Percentiles rank a stretch among this genome's conserved stretches.
These are phyloP conservation scores for Autographa pulchrina DNA, from an alignment of 2,888 invertebrate species.

Conservation along the genomic window DNA sequence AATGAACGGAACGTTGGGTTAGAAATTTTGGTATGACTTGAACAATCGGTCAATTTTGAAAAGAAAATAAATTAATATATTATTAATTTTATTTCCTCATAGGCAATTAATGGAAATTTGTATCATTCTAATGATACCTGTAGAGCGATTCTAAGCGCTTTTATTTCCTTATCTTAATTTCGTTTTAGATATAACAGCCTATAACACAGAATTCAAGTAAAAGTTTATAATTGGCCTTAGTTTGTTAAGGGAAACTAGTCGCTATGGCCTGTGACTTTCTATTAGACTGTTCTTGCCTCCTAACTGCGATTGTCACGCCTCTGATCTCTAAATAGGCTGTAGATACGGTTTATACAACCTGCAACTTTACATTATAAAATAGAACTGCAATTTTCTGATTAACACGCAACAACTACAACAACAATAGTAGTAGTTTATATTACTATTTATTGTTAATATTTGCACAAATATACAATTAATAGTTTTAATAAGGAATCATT, in stretches of 20 bases:
- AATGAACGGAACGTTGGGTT: not conserved
- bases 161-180: not conserved
- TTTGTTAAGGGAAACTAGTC: constrained; percentile 41
- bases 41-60: not conserved
- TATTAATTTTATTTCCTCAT: not conserved
- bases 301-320: constrained; percentile 8
- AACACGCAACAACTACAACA: too few relatives aligned
- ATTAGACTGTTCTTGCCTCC: constrained; percentile 11
- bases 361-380: not conserved
- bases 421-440: too few relatives aligned
- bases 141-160: not conserved
- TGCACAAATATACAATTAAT: too few relatives aligned
- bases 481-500: too few relatives aligned
- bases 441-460: too few relatives aligned
- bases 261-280: constrained; percentile 35
- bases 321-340: constrained; percentile 5
- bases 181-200: constrained; percentile 3
- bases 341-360: not conserved
- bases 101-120: not conserved
- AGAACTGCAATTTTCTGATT: constrained; percentile 13
- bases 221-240: constrained; percentile 49
- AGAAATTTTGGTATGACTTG: not conserved
- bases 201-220: constrained; percentile 30
- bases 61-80: not conserved
- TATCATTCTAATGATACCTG: not conserved